Conservation (phyloP, 2,888 invertebrate species). For the Ennomos erosarius region DNA sequence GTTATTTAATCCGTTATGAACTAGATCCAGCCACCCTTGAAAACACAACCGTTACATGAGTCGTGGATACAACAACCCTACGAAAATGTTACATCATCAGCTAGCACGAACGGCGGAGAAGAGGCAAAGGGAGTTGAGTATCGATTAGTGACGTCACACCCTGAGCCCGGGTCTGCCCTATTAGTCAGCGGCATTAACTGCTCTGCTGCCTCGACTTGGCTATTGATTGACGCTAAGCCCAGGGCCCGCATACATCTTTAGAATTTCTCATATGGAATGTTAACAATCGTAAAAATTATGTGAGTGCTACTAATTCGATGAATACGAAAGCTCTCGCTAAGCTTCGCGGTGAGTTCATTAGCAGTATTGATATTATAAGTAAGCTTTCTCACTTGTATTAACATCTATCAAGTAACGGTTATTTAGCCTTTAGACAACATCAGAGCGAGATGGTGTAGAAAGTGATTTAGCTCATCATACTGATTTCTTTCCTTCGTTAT, state of each 20-base stretch:
- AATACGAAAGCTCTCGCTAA: constrained; percentile 15
- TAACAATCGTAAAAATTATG: constrained; percentile 18
- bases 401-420: neutral
- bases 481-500: too few relatives aligned
- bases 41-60: constrained; percentile 40
- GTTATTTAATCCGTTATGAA: constrained; percentile 4
- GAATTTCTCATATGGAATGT: constrained; percentile 27
- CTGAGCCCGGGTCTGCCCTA: constrained; percentile 41
- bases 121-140: constrained; percentile 42
- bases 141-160: constrained; percentile 62
- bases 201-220: constrained; percentile 19
- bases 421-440: too few relatives aligned
- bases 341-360: constrained; percentile 16
- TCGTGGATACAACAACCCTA: constrained; percentile 47
- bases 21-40: constrained; percentile 40
- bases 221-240: constrained; percentile 33
- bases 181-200: constrained; percentile 30
- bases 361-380: constrained; percentile 1
- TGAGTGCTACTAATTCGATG: constrained; percentile 26
- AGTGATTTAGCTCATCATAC: too few relatives aligned
- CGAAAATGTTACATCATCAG: constrained; percentile 57
- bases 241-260: constrained; percentile 18
- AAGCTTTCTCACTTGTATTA: constrained; percentile 5
- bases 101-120: constrained; percentile 37
- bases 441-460: too few relatives aligned